Percentiles rank a stretch among this genome's conserved stretches.
Evolutionary conservation across 2,888 invertebrate species (phyloP).

Genomic region (Salticus scenicus): DNA sequence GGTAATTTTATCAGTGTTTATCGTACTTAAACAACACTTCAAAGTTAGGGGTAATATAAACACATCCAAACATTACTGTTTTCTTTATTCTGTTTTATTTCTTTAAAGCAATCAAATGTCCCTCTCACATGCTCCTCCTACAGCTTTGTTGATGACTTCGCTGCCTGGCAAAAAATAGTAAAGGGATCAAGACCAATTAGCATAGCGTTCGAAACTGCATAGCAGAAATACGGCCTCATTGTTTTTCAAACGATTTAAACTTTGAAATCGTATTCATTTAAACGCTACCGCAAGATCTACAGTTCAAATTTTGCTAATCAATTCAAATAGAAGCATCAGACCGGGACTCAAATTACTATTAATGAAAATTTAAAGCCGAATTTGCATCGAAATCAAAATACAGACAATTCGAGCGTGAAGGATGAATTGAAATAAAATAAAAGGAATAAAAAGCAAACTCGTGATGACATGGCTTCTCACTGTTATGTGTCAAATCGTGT

Average conservation of each 20-base stretch:
- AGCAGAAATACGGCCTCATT: neutral
- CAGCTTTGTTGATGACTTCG: neutral
- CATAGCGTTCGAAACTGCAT: neutral
- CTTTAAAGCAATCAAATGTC: neutral
- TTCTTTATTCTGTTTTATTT: neutral
- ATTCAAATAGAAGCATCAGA: constrained; percentile 20
- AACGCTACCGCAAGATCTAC: neutral
- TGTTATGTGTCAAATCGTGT: constrained; percentile 66
- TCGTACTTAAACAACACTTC: neutral
- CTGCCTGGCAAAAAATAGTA: neutral
- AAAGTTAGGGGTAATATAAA: neutral
- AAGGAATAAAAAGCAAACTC: constrained; percentile 8
- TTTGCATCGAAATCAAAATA: constrained; percentile 20
- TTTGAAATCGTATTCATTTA: constrained; percentile 11
- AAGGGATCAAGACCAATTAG: constrained; percentile 7
- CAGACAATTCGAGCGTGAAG: constrained; percentile 2
- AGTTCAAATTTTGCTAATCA: neutral
- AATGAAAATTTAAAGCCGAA: constrained; percentile 31
- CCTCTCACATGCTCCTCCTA: neutral
- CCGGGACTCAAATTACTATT: constrained; percentile 22
- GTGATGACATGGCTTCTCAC: constrained; percentile 46
- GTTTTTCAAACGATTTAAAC: constrained; percentile 15
- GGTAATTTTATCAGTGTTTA: no score
- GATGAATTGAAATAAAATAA: neutral
- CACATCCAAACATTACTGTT: neutral